phyloP scores from a whole-genome alignment of 2,797 vertebrate species.

The Vultur gryphus region DNA sequence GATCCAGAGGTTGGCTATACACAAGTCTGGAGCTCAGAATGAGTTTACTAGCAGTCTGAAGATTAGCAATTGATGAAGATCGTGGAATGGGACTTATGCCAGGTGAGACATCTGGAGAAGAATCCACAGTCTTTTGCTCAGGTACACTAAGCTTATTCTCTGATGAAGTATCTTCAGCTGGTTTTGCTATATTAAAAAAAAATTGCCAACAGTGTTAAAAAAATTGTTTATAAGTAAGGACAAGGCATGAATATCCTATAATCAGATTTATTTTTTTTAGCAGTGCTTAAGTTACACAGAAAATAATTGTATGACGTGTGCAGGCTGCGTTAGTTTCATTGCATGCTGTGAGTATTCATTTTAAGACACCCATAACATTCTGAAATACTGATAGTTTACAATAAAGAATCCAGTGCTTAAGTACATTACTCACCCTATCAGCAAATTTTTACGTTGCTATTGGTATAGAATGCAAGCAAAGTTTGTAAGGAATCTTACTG shows the following conservation, averaged over 20 bases:
- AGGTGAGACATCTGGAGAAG: slow-evolving; percentile 86
- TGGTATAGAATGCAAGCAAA: neutral
- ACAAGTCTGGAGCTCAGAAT: slow-evolving; percentile 94
- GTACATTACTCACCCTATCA: neutral
- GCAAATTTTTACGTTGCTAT: neutral
- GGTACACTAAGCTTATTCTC: slow-evolving; percentile 87
- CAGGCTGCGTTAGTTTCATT: neutral
- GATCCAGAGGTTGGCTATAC: slow-evolving; percentile 89
- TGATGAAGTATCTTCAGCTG: slow-evolving; percentile 72
- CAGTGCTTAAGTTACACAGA: neutral
- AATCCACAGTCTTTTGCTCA: slow-evolving; percentile 80
- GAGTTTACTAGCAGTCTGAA: slow-evolving; percentile 97
- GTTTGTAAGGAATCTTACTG: neutral
- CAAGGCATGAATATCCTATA: neutral
- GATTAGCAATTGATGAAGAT: slow-evolving; percentile 94
- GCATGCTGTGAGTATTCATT: neutral
- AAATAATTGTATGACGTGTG: neutral
- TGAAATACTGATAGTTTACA: neutral
- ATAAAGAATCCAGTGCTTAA: neutral
- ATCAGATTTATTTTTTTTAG: neutral
- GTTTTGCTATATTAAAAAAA: slow-evolving; percentile 75
- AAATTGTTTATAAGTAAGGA: neutral
- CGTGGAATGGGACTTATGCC: slow-evolving; percentile 84
- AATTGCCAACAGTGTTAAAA: neutral
- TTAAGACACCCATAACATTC: neutral